These are phyloP conservation scores for Neolamprologus tretocephalus DNA, from an alignment of 2,113 vertebrate genomes.

Conservation along the genomic window DNA sequence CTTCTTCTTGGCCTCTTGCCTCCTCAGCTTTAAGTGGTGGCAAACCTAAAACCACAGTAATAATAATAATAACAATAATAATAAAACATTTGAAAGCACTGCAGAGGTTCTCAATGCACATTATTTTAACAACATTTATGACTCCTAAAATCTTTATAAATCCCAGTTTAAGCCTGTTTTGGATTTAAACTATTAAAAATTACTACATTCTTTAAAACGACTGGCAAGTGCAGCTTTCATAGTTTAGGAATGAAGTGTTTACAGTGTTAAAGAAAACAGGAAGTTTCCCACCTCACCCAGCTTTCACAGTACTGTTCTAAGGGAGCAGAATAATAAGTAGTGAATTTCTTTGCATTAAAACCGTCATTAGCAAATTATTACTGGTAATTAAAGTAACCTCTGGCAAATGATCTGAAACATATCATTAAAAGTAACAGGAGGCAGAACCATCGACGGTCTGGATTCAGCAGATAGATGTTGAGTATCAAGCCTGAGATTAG, in stretches of 20 bases:
- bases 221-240: neutral
- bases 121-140: neutral
- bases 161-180: neutral
- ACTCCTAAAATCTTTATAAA: neutral
- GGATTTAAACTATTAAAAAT: neutral
- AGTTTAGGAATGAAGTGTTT: neutral
- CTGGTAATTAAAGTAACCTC: neutral
- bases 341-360: neutral
- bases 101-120: neutral
- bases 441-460: neutral
- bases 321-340: neutral
- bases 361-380: neutral
- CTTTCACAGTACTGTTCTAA: neutral
- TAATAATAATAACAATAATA: neutral
- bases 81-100: neutral
- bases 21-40: neutral
- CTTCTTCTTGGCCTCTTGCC: neutral
- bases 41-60: neutral
- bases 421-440: neutral
- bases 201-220: rapidly evolving
- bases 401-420: neutral
- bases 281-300: neutral
- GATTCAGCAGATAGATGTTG: neutral
- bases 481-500: neutral
- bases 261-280: neutral